Evolutionary conservation across 2,797 vertebrate species (phyloP), one percentile per base, ranked within the genome.

Genomic region (Gymnothorax reevesii): DNA sequence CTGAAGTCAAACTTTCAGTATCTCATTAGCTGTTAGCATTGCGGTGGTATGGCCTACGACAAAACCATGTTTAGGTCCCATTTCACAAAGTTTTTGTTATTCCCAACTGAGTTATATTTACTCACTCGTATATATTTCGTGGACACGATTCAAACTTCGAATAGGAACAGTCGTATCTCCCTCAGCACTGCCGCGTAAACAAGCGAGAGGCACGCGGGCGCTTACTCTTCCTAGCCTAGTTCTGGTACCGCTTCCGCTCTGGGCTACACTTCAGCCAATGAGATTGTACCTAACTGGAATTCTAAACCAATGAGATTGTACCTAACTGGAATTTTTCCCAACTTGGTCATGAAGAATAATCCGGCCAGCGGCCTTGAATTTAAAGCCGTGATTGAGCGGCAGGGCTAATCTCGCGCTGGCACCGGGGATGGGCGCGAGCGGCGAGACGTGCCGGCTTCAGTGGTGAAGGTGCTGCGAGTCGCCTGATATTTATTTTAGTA

Each of bases 401-500:
- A 49, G 77, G 22, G 59, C 84, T 7, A 57, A 2, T 17, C 66
- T 73, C 69, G 57, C 52, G 66, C 42, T 83, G 82, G 57, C 66
- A 71, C 27, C 25, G 73, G 55, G 55, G 52, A 49, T 49, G 64
- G 59, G 17, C 49, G 80, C 66, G 57, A 15, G 64, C 57, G 57
- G 25, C 73, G 57, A 84, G 27, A 73, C 22, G 25, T 86, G 82
- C 82, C 88, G 84, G 86, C 22, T 49, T 57, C 25, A 52, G 57
- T 66, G 57, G 80, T 60, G 60, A 90, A 88, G 83, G 89, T 84
- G 87, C 84, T 91, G 89, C 86, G 84, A 84, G 85, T 89, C 88
- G 87, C 86, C 85, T 86, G 33, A 4, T 89, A 88, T 91, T 90
- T 92, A 89, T 92, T 92, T 91, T 88, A 87, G 90, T 92, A 90